These are phyloP conservation scores for Trogon melanurus DNA, from an alignment of 2,113 vertebrate genomes.

Conservation along the genomic window DNA sequence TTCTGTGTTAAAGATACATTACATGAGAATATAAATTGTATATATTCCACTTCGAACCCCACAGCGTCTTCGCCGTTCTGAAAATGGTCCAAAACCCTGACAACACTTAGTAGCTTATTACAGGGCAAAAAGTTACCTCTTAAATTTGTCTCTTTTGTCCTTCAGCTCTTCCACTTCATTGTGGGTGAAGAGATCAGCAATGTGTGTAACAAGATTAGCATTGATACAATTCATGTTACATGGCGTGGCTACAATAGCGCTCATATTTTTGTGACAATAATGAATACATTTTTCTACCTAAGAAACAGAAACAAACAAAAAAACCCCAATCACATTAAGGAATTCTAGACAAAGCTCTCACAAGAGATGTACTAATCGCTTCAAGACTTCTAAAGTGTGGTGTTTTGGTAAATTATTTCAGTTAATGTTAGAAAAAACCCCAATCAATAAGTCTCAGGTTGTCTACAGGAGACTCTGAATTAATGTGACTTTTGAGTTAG, in stretches of 20 bases:
- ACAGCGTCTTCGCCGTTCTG: not conserved
- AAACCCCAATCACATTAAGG: not conserved
- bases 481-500: not conserved
- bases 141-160: conserved; percentile 98
- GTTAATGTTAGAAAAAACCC: not conserved
- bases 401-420: not conserved
- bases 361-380: not conserved
- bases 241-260: conserved; percentile 90
- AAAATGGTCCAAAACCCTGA: not conserved
- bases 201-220: conserved; percentile 87
- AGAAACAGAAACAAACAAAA: conserved; percentile 29
- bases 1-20: not conserved
- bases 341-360: not conserved
- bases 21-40: not conserved
- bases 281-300: conserved; percentile 95
- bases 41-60: not conserved
- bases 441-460: not conserved
- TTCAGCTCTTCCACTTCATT: conserved; percentile 93
- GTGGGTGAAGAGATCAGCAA: conserved; percentile 91
- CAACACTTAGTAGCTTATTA: not conserved
- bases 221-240: conserved; percentile 99
- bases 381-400: not conserved
- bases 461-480: not conserved
- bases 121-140: conserved; percentile 80
- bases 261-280: conserved; percentile 97